Evolutionary conservation across 2,888 invertebrate species (phyloP).

Genomic region (Metalampra italica): DNA sequence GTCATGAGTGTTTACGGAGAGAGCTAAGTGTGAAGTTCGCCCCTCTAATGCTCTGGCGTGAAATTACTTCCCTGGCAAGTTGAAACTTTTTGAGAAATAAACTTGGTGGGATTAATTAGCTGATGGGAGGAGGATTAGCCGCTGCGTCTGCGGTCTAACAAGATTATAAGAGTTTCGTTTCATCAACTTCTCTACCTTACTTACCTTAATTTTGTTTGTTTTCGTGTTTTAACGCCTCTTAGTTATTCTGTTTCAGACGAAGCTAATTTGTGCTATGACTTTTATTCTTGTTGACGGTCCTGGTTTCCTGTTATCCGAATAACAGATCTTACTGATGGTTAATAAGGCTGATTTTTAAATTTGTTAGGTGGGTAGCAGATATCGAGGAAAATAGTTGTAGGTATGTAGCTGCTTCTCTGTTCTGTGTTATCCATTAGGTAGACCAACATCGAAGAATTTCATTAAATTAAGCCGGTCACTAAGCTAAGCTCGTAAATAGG

Average conservation of each 20-base stretch:
- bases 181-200: conserved; percentile 66
- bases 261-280: neutral
- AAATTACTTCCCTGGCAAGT: conserved; percentile 62
- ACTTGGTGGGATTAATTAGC: conserved; percentile 75
- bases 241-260: neutral
- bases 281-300: neutral
- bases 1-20: conserved; percentile 78
- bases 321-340: too few relatives aligned
- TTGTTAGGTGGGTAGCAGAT: too few relatives aligned
- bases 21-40: conserved; percentile 77
- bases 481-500: conserved; percentile 22
- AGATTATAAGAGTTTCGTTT: conserved; percentile 75
- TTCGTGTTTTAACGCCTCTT: conserved; percentile 33
- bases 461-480: conserved; percentile 1
- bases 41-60: conserved; percentile 66
- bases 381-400: too few relatives aligned
- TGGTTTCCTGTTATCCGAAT: neutral
- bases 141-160: conserved; percentile 69
- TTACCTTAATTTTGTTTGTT: conserved; percentile 70
- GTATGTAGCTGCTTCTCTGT: too few relatives aligned
- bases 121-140: conserved; percentile 73
- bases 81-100: conserved; percentile 38
- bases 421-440: too few relatives aligned
- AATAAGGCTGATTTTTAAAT: too few relatives aligned
- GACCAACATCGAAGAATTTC: neutral